Base-by-base conservation (phyloP, 2,113 vertebrate species). In the Clarias gariepinus region DNA sequence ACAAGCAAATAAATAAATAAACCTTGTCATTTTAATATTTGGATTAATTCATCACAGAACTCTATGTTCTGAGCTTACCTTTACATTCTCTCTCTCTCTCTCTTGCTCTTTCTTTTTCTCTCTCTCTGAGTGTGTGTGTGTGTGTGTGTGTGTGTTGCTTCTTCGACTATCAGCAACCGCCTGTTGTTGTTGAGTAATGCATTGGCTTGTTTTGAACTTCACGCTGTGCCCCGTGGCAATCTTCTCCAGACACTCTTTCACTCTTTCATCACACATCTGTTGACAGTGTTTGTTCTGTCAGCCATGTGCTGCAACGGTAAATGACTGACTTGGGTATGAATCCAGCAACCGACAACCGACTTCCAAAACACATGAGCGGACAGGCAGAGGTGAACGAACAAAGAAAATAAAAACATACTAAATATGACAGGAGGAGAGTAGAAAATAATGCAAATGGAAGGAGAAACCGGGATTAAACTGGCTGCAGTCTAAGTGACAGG, bases 251-350 rank as follows among this genome's bases (percentile, higher is more conserved):
- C 66, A 21, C 13, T 74, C 78, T 74, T 82, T 63, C 85, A 81
- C 13, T 86, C 66, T 86, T 82, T 86, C 85, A 86, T 82, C 85
- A 82, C 66, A 82, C 36, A 82, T 82, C 85, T 86, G 85, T 81
- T 74, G 66, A 74, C 85, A 82, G 78, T 74, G 36, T 73, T 81
- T 74, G 55, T 63, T 81, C 79, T 82, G 66, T 82, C 85, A 81
- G 78, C 79, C 25, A 30, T 73, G 85, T 81, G 85, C 53, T 58
- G 52, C 66, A 81, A 82, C 79, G 19, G 66, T 25, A 73, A 28
- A 63, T n/a, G 23, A 78, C 84, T 61, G 41, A 85, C n/a, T 66
- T 60, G 30, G 30, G 41, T 28, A 13, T 36, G 33, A 71, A 71
- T 73, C 64, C 78, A 53, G 55, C 64, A 41, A 73, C 77, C 60